Evolutionary conservation across 2,888 invertebrate genomes (phyloP).

Genomic region (Odontocerum albicorne): DNA sequence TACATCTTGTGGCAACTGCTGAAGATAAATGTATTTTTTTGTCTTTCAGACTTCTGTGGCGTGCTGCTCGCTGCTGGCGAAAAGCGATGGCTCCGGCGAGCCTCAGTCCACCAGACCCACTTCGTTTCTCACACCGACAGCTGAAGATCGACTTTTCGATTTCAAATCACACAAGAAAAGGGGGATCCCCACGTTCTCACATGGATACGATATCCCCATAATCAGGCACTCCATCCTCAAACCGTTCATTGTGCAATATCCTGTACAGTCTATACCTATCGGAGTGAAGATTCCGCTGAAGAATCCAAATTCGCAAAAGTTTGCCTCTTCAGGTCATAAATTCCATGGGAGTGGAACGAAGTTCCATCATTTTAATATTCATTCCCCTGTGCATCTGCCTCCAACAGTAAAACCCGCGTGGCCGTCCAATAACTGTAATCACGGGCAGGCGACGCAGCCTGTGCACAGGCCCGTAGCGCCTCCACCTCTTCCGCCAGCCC

Average conservation of each 20-base stretch:
- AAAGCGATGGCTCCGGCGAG: conserved; percentile 8
- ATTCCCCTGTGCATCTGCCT: conserved; percentile 45
- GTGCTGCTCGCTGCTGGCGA: conserved; percentile 2
- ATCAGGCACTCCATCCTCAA: conserved; percentile 55
- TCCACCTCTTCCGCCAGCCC: conserved; percentile 24
- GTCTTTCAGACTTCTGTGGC: conserved; percentile 11
- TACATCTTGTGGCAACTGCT: too few species aligned
- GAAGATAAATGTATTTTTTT: too few species aligned
- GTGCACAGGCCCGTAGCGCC: conserved; percentile 40
- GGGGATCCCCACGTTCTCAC: conserved; percentile 54
- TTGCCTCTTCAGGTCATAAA: background rate
- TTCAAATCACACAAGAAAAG: conserved; percentile 46
- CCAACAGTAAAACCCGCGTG: conserved; percentile 40
- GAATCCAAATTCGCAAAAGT: conserved; percentile 40
- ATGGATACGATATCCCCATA: conserved; percentile 53
- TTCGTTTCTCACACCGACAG: conserved; percentile 2
- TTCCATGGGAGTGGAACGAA: conserved; percentile 48
- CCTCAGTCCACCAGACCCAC: conserved; percentile 4
- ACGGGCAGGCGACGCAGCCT: conserved; percentile 3
- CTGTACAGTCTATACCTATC: conserved; percentile 51
- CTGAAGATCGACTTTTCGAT: background rate
- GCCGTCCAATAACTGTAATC: conserved; percentile 37
- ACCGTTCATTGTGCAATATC: conserved; percentile 53
- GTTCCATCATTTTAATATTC: conserved; percentile 44
- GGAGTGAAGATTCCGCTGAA: conserved; percentile 52